Evolutionary conservation across 2,797 vertebrate species (phyloP), one percentile per base, ranked within the genome.

Genomic region (Sebastes kiyomatsui): DNA sequence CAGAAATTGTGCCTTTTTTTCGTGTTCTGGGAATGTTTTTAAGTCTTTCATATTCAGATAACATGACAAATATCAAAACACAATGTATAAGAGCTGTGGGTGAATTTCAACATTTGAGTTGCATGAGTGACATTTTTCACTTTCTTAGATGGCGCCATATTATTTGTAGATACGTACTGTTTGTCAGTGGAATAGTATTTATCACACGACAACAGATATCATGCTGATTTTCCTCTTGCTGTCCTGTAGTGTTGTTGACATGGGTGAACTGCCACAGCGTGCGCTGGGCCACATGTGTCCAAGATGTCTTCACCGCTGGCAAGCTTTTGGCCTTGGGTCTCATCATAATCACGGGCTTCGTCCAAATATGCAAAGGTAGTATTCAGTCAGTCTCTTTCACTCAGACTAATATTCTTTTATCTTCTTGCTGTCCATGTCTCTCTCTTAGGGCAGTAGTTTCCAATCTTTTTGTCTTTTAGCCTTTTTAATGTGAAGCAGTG

Each of bases 251-350:
- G 91, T 82, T 97, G 66, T 87, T 97, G 86, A 97, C 96, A 1
- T 97, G 97, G 96, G 95, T 97, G 87, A 97, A 96, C 90, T 97
- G 96, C 83, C 67, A 92, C 93, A 97, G 96, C 25, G 96, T 97
- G 65, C 95, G 96, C 52, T 97, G 95, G 96, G 96, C 96, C 32
- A 97, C 96, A 0, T 92, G 93, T 1, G 95, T 96, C 30, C 97
- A 97, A 87, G 96, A 97, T 67, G 49, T 97, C 78, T 97, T 97
- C 88, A 97, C 97, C 0, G 92, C 95, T 6, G 96, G 96, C 8
- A 97, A 97, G 84, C 95, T 97, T 33, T 91, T 97, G 69, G 96
- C 97, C 7, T 87, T 97, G 79, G 95, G 76, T 12, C 94, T 97
- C 77, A 97, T 97, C 91, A 96, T 96, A 38, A 56, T 96, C 86